Percentiles rank a stretch among this genome's conserved stretches.
phyloP scores from a whole-genome alignment of 2,113 vertebrate species.

The Lanius collurio region DNA sequence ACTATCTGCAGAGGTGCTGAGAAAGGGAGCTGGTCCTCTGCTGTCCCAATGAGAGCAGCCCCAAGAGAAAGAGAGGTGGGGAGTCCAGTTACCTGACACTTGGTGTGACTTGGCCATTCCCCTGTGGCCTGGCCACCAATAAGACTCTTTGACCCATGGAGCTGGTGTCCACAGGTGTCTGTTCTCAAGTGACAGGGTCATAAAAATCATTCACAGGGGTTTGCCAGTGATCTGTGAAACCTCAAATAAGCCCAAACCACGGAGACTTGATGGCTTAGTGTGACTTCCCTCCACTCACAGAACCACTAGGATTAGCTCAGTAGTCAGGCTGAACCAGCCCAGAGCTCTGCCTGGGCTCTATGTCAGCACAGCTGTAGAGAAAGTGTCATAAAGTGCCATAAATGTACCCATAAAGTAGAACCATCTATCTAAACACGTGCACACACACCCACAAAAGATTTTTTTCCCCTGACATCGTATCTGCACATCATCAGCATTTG shows the following conservation, averaged over 20 bases:
- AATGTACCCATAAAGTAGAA: not conserved
- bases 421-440: not conserved
- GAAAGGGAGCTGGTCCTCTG: not conserved
- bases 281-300: not conserved
- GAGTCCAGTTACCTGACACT: not conserved
- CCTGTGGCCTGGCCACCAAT: not conserved
- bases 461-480: not conserved
- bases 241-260: not conserved
- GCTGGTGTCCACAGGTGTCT: not conserved
- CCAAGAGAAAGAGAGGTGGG: not conserved
- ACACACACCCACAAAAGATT: not conserved
- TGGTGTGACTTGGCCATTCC: not conserved
- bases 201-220: not conserved
- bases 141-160: not conserved
- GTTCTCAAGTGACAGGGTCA: not conserved
- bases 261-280: not conserved
- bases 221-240: not conserved
- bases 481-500: conserved; percentile 16
- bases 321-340: not conserved
- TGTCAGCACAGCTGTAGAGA: not conserved
- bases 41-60: not conserved
- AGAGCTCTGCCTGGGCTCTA: not conserved
- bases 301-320: not conserved
- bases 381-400: not conserved
- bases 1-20: not conserved